Evolutionary conservation across 2,888 invertebrate genomes (phyloP), one percentile per base, ranked within the genome.

Genomic region (Cepaea hortensis): DNA sequence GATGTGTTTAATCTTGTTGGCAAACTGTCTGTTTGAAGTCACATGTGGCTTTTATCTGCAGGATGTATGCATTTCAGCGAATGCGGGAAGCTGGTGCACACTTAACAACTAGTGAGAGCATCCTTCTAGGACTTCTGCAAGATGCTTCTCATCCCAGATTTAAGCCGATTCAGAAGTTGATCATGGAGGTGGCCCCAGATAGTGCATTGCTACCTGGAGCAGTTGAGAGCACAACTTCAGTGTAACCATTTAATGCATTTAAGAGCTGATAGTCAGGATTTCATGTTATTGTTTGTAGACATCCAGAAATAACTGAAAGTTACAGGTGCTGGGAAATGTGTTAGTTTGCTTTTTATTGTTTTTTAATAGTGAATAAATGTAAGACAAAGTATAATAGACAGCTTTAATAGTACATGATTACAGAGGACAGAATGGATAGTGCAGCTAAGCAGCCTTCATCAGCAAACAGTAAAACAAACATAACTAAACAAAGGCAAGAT

Each of bases 51-150:
- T 50, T 50, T 77, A 3, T 35, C 89, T 91, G 55, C 91, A 94
- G 94, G 87, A 93, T 94, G 93, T 94, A 89, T 91, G 93, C 94
- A 6, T 90, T 94, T 68, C 90, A 94, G 87, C 86, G 94, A 62
- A 93, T 94, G 92, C 91, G 90, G 73, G 92, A 93, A 46, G 93
- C 93, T 4, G 94, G 94, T 9, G 94, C 94, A 9, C 92, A 91
- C 88, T 87, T 94, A 15, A 94, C 94, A 2, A 94, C 94, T 3
- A 93, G 93, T 89, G 94, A 94, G 88, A 91, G 93, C 87, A 92
- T 93, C 85, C 85, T 95, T 48, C 91, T 94, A 7, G 90, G 90
- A 55, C 89, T 95, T 68, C 89, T 91, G 81, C 89, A 90, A 6
- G 94, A 93, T 85, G 92, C 94, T 7, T 89, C 90, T 23, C 94